phyloP scores from a whole-genome alignment of 2,888 invertebrate species.

The Dusona sp. region DNA sequence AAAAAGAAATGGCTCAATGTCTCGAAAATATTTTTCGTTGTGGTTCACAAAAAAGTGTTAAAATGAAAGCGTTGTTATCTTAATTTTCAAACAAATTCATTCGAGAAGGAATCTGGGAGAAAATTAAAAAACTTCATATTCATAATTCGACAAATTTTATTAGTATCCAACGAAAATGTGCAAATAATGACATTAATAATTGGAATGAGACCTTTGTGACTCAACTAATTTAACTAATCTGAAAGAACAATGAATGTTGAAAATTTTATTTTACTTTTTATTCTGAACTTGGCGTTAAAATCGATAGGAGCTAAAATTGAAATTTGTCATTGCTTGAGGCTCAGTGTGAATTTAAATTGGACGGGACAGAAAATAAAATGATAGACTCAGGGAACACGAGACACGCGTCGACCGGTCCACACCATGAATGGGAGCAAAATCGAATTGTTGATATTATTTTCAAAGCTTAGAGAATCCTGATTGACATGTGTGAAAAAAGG shows the following conservation, averaged over 20 bases:
- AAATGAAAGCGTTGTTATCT: background rate
- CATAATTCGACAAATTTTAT: background rate
- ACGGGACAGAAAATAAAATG: slow-evolving; percentile 45
- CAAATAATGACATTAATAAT: background rate
- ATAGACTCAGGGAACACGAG: slow-evolving; percentile 24
- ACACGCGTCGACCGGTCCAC: slow-evolving; percentile 36
- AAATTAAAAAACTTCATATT: background rate
- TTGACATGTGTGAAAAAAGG: slow-evolving; percentile 62
- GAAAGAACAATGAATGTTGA: background rate
- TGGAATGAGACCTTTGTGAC: background rate
- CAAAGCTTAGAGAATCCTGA: slow-evolving; percentile 21
- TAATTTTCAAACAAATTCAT: background rate
- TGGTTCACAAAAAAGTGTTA: background rate
- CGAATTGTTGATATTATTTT: slow-evolving; percentile 27
- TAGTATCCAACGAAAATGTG: background rate
- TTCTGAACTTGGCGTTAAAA: background rate
- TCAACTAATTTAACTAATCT: background rate
- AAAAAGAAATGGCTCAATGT: background rate
- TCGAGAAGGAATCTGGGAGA: too few relatives aligned
- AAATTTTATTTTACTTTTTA: background rate
- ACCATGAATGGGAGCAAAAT: slow-evolving; percentile 21
- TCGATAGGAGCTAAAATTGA: background rate
- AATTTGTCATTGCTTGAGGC: background rate
- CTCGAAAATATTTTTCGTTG: background rate
- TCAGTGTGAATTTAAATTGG: slow-evolving; percentile 40